Base-by-base conservation (phyloP, 1,140 invertebrate genomes). In the Nephila pilipes region DNA sequence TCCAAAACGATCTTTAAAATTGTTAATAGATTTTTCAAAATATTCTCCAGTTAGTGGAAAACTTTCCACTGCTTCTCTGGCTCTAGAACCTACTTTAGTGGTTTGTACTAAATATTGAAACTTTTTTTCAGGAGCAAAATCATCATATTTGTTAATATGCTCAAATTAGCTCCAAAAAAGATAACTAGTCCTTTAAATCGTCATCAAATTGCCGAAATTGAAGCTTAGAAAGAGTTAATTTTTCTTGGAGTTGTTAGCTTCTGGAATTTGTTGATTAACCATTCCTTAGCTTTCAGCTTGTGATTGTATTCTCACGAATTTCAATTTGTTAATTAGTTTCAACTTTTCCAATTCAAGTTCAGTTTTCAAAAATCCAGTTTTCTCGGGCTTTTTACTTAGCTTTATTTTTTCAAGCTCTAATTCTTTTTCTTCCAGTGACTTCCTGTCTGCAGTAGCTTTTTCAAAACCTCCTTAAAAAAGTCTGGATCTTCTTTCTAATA, bases 31-130 rank as follows among this genome's bases (percentile, higher is more conserved):
- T 83, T 94, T 94, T 1, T 18, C 1, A 90, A 92, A 94, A 58
- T 94, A 94, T n/a, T 55, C 83, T 2, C 89, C 65, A 2, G 88
- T 90, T 14, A 83, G 79, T 12, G 81, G 94, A 57, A 93, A 94
- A 58, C 79, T 93, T 29, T 94, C 94, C 0, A 94, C 92, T 2
- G 65, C 18, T 14, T 36, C 75, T 36, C 29, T 36, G 20, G 75
- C 29, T 80, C 75, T 80, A 3, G 81, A 92, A 25, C 81, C 58
- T 14, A 32, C 18, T 2, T 69, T 32, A 65, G 32, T 92, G 6
- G 36, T 25, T 29, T 92, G 90, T 18, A 65, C 83, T 5, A 92
- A 36, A 85, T 92, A 85, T 32, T 92, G 81, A 20, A 92, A 92
- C 55, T 85, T 69, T n/a, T 92, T 57, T 58, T 81, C 55, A 32